Percentiles rank a stretch among this genome's conserved stretches.
Conservation (phyloP, 2,888 invertebrate species). For the Ferrisia virgata region DNA sequence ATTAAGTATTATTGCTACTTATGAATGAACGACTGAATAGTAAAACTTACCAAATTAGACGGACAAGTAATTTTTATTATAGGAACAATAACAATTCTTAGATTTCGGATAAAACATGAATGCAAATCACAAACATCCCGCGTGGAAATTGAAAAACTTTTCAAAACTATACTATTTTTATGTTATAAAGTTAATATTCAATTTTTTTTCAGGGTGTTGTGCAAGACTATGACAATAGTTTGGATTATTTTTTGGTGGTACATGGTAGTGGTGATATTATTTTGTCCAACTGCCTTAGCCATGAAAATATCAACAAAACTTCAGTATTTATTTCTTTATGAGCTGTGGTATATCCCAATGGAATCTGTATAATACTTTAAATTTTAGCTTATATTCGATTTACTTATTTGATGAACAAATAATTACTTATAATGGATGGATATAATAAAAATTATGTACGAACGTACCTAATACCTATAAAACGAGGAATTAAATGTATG, state of each 20-base stretch:
- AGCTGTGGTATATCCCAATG: constrained; percentile 29
- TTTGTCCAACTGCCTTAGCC: constrained; percentile 25
- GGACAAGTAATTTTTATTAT: no score
- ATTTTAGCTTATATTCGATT: not conserved
- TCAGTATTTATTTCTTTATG: not conserved
- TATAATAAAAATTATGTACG: no score
- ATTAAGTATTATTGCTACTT: not conserved
- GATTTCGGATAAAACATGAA: no score
- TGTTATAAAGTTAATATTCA: not conserved
- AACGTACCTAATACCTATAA: no score
- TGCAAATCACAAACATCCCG: not conserved
- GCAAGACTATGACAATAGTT: constrained; percentile 18
- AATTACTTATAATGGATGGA: not conserved
- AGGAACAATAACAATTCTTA: no score
- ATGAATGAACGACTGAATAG: no score
- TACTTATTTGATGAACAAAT: not conserved
- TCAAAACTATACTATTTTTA: no score
- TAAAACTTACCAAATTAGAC: no score
- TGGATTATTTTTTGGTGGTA: constrained; percentile 41
- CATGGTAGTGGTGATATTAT: not conserved
- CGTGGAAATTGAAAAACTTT: no score
- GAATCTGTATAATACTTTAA: constrained; percentile 33
- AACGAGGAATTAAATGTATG: no score
- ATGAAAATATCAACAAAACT: constrained; percentile 19
- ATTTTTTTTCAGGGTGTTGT: not conserved